A percentile compares a stretch with the other conserved stretches of the same genome.
Conservation (phyloP, 1,140 invertebrate species). For the Heliconius melpomene region DNA sequence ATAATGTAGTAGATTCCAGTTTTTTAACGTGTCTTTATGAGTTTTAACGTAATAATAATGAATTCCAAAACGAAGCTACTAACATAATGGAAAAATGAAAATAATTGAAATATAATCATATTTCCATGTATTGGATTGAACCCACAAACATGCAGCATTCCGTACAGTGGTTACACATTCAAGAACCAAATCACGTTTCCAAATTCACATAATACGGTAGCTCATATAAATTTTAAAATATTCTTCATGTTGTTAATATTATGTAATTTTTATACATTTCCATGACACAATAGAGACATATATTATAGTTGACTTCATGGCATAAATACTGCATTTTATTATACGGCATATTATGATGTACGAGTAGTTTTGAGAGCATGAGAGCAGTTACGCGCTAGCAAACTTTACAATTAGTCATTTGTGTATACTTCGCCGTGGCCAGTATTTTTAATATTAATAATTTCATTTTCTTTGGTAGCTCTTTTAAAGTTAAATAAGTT, state of each 20-base stretch:
- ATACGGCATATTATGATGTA: not conserved
- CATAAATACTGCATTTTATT: conserved; percentile 3
- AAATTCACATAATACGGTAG: not conserved
- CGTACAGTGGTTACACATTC: not conserved
- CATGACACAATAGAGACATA: not conserved
- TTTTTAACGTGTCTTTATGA: too few relatives aligned
- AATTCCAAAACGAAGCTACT: too few relatives aligned
- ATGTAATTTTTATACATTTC: not conserved
- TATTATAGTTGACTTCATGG: not conserved
- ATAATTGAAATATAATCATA: too few relatives aligned
- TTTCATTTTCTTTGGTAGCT: not conserved
- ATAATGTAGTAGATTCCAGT: too few relatives aligned
- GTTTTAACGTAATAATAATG: too few relatives aligned
- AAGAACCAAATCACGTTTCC: not conserved
- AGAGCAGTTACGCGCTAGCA: conserved; percentile 2
- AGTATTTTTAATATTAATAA: not conserved
- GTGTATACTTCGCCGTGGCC: not conserved
- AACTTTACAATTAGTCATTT: conserved; percentile 12
- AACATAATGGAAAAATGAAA: too few relatives aligned
- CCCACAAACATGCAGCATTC: too few relatives aligned
- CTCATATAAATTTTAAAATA: not conserved
- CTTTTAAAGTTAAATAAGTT: not conserved
- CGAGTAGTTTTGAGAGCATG: conserved; percentile 4
- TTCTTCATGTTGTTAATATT: not conserved
- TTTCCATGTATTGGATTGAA: too few relatives aligned